These are phyloP conservation scores for Herpetotheres cachinnans DNA, from an alignment of 2,113 vertebrate species.

Conservation along the genomic window DNA sequence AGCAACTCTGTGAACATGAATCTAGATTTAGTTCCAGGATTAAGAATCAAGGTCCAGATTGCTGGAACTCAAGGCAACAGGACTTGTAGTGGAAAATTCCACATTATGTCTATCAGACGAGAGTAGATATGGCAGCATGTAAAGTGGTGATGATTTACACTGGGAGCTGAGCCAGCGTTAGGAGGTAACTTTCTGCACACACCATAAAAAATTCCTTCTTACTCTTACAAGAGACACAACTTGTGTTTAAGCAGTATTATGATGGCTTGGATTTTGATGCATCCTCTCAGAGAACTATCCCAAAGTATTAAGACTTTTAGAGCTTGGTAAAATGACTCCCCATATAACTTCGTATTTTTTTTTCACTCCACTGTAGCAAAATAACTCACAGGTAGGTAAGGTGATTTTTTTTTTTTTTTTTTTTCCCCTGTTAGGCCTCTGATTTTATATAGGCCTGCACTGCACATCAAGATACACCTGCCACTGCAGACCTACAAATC, in stretches of 20 bases:
- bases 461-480: not conserved
- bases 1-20: not conserved
- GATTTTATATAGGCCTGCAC: not conserved
- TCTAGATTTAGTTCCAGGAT: conserved; percentile 7
- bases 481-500: not conserved
- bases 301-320: not conserved
- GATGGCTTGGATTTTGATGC: not conserved
- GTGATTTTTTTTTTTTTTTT: not conserved
- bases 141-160: conserved; percentile 12
- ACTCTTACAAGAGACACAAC: not conserved
- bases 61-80: not conserved
- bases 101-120: conserved; percentile 10
- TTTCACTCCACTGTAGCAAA: not conserved
- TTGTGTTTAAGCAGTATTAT: not conserved
- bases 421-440: not conserved
- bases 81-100: conserved; percentile 42
- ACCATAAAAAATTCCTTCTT: not conserved
- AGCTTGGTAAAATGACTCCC: not conserved
- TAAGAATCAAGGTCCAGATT: conserved; percentile 32
- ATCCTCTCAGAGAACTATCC: not conserved
- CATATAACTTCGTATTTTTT: not conserved
- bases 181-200: not conserved
- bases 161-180: conserved; percentile 31
- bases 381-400: not conserved
- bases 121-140: not conserved